phyloP scores from a whole-genome alignment of 2,797 vertebrate genomes.

The Poeciliopsis paucimaculata region DNA sequence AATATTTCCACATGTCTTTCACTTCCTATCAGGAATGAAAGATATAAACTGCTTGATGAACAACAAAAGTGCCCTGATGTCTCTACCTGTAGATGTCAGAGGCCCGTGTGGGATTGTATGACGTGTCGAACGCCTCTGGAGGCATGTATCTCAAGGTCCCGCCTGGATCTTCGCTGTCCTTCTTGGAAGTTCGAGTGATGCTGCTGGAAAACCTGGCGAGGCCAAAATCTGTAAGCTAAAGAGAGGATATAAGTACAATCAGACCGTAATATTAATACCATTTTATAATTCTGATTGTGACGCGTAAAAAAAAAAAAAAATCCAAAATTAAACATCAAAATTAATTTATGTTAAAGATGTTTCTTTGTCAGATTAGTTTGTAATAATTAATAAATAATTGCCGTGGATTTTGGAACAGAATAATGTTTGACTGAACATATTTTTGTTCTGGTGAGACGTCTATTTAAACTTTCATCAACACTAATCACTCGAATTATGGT shows the following conservation, averaged over 20 bases:
- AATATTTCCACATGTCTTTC: neutral
- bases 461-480: neutral
- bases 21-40: neutral
- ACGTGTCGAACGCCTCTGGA: conserved; percentile 71
- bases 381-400: neutral
- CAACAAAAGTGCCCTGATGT: neutral
- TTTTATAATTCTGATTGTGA: neutral
- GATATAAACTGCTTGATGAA: neutral
- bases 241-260: neutral
- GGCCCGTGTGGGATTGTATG: conserved; percentile 60
- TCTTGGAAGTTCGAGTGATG: conserved; percentile 17
- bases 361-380: neutral
- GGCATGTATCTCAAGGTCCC: conserved; percentile 82
- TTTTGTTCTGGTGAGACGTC: neutral
- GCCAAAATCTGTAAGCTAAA: conserved; percentile 81
- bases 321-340: neutral
- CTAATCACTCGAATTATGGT: neutral
- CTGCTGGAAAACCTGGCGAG: conserved; percentile 66
- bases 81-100: conserved; percentile 82
- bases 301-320: neutral
- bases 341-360: neutral
- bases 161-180: conserved; percentile 20
- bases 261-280: neutral
- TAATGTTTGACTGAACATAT: neutral
- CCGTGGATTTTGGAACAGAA: neutral